Conservation (phyloP, 2,888 invertebrate genomes). For the Ornithoptera alexandrae region DNA sequence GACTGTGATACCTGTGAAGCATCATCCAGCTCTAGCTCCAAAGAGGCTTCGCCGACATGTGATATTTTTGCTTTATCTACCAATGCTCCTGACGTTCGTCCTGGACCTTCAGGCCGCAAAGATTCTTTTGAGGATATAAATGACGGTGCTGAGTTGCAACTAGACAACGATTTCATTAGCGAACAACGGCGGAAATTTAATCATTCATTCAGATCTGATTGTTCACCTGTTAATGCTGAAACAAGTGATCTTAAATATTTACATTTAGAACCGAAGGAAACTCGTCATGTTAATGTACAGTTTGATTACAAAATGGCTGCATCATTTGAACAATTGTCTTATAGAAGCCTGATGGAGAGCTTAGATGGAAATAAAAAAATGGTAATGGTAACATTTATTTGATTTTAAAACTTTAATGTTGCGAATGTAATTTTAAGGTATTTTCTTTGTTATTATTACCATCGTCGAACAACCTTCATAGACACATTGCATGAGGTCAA, state of each 20-base stretch:
- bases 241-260: conserved; percentile 49
- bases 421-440: neutral
- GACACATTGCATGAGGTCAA: too few species aligned
- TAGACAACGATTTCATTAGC: conserved; percentile 64
- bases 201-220: conserved; percentile 59
- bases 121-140: conserved; percentile 43
- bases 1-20: conserved; percentile 84
- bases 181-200: conserved; percentile 55
- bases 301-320: conserved; percentile 57
- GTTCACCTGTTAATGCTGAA: conserved; percentile 47
- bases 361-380: conserved; percentile 50
- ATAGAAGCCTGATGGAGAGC: conserved; percentile 54
- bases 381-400: conserved; percentile 41
- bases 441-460: too few species aligned
- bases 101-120: conserved; percentile 38
- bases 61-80: conserved; percentile 61
- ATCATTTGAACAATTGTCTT: conserved; percentile 62
- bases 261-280: conserved; percentile 53
- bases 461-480: too few species aligned
- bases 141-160: conserved; percentile 52
- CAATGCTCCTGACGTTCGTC: conserved; percentile 57
- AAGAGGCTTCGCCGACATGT: conserved; percentile 82
- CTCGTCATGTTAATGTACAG: conserved; percentile 51
- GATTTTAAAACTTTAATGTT: neutral
- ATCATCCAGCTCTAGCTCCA: conserved; percentile 79